phyloP scores from a whole-genome alignment of 2,797 vertebrate species.

The Cossypha heuglini region DNA sequence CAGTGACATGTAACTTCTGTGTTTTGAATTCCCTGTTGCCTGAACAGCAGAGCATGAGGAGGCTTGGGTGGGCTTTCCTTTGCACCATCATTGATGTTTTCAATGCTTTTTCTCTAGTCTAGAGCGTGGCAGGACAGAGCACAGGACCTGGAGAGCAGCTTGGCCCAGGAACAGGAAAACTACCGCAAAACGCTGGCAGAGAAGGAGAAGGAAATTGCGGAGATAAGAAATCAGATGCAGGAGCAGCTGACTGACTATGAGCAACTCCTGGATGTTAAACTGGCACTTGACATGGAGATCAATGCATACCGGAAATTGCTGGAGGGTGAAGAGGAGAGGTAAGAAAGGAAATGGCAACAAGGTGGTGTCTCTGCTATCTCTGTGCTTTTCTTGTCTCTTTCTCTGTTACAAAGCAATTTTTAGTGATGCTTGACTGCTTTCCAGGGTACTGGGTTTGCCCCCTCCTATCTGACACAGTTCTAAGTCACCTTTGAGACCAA shows the following conservation, averaged over 20 bases:
- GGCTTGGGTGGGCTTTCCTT: background rate
- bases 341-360: background rate
- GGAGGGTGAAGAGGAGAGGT: conserved; percentile 93
- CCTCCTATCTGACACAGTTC: background rate
- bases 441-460: background rate
- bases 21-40: fast-evolving
- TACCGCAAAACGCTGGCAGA: conserved; percentile 76
- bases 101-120: conserved; percentile 71
- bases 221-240: conserved; percentile 84
- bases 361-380: background rate
- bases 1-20: fast-evolving
- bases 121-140: conserved; percentile 85
- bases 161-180: conserved; percentile 83
- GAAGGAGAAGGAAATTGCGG: conserved; percentile 82
- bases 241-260: conserved; percentile 86
- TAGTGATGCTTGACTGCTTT: background rate
- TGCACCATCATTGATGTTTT: background rate
- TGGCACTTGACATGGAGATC: conserved; percentile 94
- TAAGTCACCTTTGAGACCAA: background rate
- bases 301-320: conserved; percentile 88
- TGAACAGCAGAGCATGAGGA: background rate
- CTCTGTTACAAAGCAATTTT: background rate
- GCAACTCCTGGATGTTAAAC: conserved; percentile 90
- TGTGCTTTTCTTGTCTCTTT: background rate
- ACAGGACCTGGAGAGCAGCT: conserved; percentile 80